Evolutionary conservation across 2,797 vertebrate species (phyloP).

Genomic region (Tenualosa thibaudeaui): DNA sequence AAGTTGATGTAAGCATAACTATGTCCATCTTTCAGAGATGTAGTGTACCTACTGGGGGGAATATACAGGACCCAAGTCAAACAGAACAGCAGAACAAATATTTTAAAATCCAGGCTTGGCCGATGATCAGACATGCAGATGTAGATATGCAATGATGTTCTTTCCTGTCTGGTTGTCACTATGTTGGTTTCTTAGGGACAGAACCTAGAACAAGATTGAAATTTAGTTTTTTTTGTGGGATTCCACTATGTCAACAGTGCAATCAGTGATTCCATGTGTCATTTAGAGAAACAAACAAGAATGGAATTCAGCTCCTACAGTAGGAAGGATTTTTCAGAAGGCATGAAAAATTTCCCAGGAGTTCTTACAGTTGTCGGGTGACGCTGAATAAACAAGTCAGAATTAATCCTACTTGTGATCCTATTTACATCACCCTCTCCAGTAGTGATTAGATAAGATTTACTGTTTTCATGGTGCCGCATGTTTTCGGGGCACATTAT

Average conservation of each 20-base stretch:
- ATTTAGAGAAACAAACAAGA: not conserved
- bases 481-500: not conserved
- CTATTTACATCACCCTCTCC: constrained; percentile 10
- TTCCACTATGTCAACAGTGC: not conserved
- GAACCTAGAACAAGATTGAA: not conserved
- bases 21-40: too few species aligned
- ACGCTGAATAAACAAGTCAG: not conserved
- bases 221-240: not conserved
- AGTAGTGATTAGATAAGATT: not conserved
- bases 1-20: not conserved
- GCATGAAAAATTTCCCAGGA: not conserved
- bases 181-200: not conserved
- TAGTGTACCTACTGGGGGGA: too few species aligned
- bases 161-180: not conserved
- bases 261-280: not conserved
- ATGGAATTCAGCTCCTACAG: not conserved
- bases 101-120: not conserved
- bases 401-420: constrained; percentile 29
- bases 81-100: not conserved
- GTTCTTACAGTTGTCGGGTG: not conserved
- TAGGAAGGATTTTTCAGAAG: constrained; percentile 4
- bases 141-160: not conserved
- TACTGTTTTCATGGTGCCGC: not conserved
- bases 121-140: not conserved
- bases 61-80: not conserved